Percentiles rank a stretch among this genome's conserved stretches.
These are phyloP conservation scores for Poeciliopsis prolifica DNA, from an alignment of 2,113 vertebrate genomes.

Conservation along the genomic window DNA sequence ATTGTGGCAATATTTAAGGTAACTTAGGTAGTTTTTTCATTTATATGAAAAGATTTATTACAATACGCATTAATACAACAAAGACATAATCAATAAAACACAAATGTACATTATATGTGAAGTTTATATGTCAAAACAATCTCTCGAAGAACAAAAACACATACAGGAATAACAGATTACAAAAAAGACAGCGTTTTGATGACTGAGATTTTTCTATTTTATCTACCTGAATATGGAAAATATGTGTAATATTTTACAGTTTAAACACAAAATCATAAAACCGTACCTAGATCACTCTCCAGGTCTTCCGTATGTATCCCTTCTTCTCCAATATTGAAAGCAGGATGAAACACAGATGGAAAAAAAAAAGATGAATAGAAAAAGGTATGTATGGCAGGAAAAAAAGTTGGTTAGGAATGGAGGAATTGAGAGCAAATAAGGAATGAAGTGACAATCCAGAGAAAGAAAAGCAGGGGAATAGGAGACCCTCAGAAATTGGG, in stretches of 20 bases:
- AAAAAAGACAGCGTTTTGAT: background rate
- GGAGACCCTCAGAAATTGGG: constrained; percentile 51
- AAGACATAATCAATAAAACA: background rate
- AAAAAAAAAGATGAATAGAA: constrained; percentile 36
- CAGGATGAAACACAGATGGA: constrained; percentile 70
- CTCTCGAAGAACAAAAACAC: background rate
- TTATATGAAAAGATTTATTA: background rate
- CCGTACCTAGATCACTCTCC: constrained; percentile 93
- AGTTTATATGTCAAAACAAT: background rate
- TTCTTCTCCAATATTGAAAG: constrained; percentile 94
- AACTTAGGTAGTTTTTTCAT: background rate
- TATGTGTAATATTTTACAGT: background rate
- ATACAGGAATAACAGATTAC: no score
- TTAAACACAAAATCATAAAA: constrained; percentile 9
- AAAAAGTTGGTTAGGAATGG: constrained; percentile 6
- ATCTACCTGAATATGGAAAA: background rate
- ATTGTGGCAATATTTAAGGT: background rate
- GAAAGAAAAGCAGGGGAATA: constrained; percentile 41
- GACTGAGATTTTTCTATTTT: background rate
- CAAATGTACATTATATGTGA: background rate
- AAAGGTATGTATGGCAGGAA: constrained; percentile 19
- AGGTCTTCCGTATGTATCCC: constrained; percentile 96
- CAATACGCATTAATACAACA: background rate
- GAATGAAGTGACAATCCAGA: constrained; percentile 45
- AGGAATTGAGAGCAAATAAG: constrained; percentile 37